Evolutionary conservation across 2,888 invertebrate genomes (phyloP), one percentile per base, ranked within the genome.

Genomic region (Steinernema carpocapsae): DNA sequence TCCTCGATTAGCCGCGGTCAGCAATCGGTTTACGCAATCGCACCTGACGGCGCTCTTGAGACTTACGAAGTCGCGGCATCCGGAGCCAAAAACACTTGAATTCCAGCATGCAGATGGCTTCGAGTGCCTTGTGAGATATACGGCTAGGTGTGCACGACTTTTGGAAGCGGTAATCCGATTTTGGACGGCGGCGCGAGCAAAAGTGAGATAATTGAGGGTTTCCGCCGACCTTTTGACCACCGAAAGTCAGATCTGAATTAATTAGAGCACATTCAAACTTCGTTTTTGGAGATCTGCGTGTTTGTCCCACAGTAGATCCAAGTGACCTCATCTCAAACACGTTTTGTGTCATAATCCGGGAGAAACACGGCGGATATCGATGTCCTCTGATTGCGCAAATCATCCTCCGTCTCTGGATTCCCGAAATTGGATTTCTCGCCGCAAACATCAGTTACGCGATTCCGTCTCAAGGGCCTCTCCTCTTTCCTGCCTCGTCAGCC

Each of bases 341-440:
- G 43, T 7, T 56, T 26, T 26, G 56, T 56, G 56, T 56, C 56
- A 22, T 56, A 56, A 56, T 56, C 56, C 56, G n/a, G 56, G 22
- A 10, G 56, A 14, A 56, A 56, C 56, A 24, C 56, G 56, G 14
- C 6, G 51, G 56, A 7, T 7, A 56, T 56, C 56, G 56, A 22
- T 56, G 56, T 56, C 56, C 6, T 6, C 14, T 22, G 56, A 24
- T 56, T 56, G 56, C 56, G 56, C 56, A 10, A 56, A 22, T 26
- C 24, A 22, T 19, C 26, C 51, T 26, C 56, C 22, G 26, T 24
- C 56, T 7, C 43, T 22, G 56, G 17, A 7, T 14, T 26, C 26
- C 56, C 56, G 56, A 56, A 56, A 56, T 56, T 56, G 56, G 56
- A 56, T 56, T 56, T 56, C 24, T n/a, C n/a, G n/a, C n/a, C n/a